phyloP scores from a whole-genome alignment of 2,113 vertebrate species.

The Scomber colias region DNA sequence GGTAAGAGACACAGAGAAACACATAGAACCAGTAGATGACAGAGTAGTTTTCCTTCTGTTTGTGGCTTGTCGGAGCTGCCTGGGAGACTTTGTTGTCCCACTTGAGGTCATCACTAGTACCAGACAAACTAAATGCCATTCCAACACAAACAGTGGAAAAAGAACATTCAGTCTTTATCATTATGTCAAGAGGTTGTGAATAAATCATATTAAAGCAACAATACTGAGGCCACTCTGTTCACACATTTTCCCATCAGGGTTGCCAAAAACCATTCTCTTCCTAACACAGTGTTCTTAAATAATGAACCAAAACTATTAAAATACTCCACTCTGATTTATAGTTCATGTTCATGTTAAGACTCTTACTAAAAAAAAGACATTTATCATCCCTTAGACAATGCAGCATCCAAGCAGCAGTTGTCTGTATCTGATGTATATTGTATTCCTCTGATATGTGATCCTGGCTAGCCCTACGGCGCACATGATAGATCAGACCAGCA shows the following conservation, averaged over 20 bases:
- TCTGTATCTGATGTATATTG: background rate
- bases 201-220: constrained; percentile 45
- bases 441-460: background rate
- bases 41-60: constrained; percentile 44
- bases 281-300: background rate
- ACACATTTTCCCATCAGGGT: constrained; percentile 23
- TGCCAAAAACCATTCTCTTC: background rate
- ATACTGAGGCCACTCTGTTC: constrained; percentile 14
- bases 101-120: constrained; percentile 35
- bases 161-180: constrained; percentile 35
- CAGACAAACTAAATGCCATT: constrained; percentile 36
- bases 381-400: background rate
- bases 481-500: constrained; percentile 22
- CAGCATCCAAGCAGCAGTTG: background rate
- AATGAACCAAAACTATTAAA: constrained; percentile 11
- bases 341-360: constrained; percentile 14
- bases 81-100: constrained; percentile 24
- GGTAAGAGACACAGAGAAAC: constrained; percentile 19
- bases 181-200: constrained; percentile 23
- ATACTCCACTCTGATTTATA: background rate
- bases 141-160: constrained; percentile 64
- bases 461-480: background rate
- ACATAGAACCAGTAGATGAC: constrained; percentile 40
- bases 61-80: constrained; percentile 22
- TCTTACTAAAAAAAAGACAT: background rate